Percentiles rank a stretch among this genome's conserved stretches.
phyloP scores from a whole-genome alignment of 2,113 vertebrate species.

The Equus przewalskii region DNA sequence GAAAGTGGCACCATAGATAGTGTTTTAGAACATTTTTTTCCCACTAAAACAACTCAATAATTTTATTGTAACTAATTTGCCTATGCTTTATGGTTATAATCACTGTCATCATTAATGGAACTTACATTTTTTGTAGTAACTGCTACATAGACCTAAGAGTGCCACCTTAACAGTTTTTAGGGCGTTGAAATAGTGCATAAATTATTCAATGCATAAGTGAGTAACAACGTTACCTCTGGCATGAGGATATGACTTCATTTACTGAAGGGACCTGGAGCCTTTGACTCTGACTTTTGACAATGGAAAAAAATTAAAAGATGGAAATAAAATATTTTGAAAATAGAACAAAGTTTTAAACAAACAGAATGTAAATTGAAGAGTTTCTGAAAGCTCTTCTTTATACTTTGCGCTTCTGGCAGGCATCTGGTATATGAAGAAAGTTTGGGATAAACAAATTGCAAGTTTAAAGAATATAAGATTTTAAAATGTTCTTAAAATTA shows the following conservation, averaged over 20 bases:
- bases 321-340: conserved; percentile 13
- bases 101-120: neutral
- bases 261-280: neutral
- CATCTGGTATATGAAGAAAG: neutral
- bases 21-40: neutral
- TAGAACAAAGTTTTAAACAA: conserved; percentile 36
- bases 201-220: neutral
- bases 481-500: neutral
- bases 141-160: neutral
- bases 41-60: neutral
- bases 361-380: neutral
- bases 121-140: neutral
- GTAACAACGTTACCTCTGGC: neutral
- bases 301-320: neutral
- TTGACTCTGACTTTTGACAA: neutral
- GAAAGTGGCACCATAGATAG: neutral
- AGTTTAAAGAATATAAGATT: neutral
- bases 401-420: neutral
- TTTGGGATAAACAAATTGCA: conserved; percentile 12
- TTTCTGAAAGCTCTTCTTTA: neutral
- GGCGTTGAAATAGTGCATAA: neutral
- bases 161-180: neutral
- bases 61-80: neutral
- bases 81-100: neutral
- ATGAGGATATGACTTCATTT: neutral